Evolutionary conservation across 2,797 vertebrate species (phyloP), one percentile per base, ranked within the genome.

Genomic region (Tolypeutes matacus): DNA sequence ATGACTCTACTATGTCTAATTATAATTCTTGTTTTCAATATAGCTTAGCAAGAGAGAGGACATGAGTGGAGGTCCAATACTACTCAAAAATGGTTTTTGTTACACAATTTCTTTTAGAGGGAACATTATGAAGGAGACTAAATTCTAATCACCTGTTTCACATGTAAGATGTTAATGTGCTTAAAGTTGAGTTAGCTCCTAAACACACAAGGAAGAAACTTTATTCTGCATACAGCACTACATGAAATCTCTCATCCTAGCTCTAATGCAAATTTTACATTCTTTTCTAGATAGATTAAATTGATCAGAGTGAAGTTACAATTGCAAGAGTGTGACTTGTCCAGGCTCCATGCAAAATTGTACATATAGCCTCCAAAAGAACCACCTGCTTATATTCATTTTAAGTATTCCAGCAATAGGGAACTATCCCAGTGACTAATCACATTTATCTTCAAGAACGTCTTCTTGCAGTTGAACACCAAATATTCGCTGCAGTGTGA

Each of bases 21-120:
- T 88, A 65, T 67, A 93, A 94, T 90, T 93, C 51, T 2, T 56
- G 34, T 88, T 96, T 90, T 85, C 42, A 89, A 12, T 62, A 85
- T 11, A 85, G 76, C 42, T 91, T 42, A 78, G 62, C 64, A 95
- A 94, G 56, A 90, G 21, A 77, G 77, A 86, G 86, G 42, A 84
- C 34, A 31, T n/a, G 39, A 58, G n/a, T 11, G 25, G 81, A 86
- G 58, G 58, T 65, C 60, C 29, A 81, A 29, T 34, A 58, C 73
- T 96, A 78, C 51, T 91, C 15, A 81, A 83, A 93, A 93, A 87
- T 85, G 27, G 27, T 58, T 81, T 83, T 62, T 92, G 39, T 60
- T 60, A 31, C 46, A 62, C 83, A 67, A 18, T 82, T 94, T 92
- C 27, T 72, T 82, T 93, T 51, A 89, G 29, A 81, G 42, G n/a